These are phyloP conservation scores for Folsomia manolachei DNA, from an alignment of 2,888 invertebrate species.

Conservation along the genomic window DNA sequence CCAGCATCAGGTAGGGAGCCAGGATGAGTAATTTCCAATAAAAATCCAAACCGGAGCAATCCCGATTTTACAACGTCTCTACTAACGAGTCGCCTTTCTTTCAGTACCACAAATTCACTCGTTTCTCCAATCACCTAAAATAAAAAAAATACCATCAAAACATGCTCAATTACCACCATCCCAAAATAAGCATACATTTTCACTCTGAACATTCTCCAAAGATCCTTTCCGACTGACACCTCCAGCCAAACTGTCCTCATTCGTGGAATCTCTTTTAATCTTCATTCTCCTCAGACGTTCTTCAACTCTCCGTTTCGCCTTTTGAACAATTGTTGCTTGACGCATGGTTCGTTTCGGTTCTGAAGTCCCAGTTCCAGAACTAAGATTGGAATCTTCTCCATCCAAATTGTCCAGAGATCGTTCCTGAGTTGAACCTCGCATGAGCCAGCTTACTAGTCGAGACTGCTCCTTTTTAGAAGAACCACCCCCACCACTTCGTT, in stretches of 20 bases:
- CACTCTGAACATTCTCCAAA: slow-evolving; percentile 48
- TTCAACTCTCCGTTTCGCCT: slow-evolving; percentile 83
- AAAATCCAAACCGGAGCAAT: slow-evolving; percentile 81
- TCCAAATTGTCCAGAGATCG: slow-evolving; percentile 46
- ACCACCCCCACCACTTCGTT: slow-evolving; percentile 24
- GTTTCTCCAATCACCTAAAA: slow-evolving; percentile 47
- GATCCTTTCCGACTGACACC: slow-evolving; percentile 52
- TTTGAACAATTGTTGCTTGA: slow-evolving; percentile 62
- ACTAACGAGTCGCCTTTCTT: slow-evolving; percentile 81
- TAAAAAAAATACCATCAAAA: not conserved
- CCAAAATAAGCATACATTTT: slow-evolving; percentile 36
- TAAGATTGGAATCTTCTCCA: slow-evolving; percentile 44
- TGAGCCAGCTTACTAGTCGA: slow-evolving; percentile 47
- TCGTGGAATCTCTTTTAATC: slow-evolving; percentile 50
- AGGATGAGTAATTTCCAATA: slow-evolving; percentile 92
- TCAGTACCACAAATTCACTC: slow-evolving; percentile 76
- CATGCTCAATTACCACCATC: too few relatives aligned
- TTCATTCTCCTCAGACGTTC: slow-evolving; percentile 72
- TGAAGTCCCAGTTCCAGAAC: slow-evolving; percentile 32
- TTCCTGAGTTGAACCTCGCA: slow-evolving; percentile 43
- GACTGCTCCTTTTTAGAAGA: slow-evolving; percentile 45
- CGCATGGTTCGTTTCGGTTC: slow-evolving; percentile 48
- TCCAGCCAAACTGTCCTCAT: slow-evolving; percentile 53
- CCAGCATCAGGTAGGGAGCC: slow-evolving; percentile 96
- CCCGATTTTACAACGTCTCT: slow-evolving; percentile 78